phyloP scores from a whole-genome alignment of 2,113 vertebrate species.

The Hylia prasina region DNA sequence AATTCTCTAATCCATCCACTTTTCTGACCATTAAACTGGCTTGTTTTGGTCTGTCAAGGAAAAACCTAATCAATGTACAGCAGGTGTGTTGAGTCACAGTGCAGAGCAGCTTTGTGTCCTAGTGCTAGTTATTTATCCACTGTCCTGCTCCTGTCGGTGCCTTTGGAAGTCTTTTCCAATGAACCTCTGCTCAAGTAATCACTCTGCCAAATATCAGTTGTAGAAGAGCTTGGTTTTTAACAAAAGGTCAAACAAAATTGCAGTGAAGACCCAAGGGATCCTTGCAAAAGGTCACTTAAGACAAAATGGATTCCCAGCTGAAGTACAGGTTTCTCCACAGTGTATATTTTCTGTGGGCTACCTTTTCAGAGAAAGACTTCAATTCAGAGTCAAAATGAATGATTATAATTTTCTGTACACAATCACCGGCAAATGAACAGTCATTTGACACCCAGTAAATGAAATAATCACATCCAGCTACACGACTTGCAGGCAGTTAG shows the following conservation, averaged over 20 bases:
- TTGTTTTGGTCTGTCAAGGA: background rate
- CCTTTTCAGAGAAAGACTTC: background rate
- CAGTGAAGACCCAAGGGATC: constrained; percentile 2
- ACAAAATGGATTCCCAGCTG: constrained; percentile 19
- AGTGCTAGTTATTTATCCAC: background rate
- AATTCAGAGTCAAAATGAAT: background rate
- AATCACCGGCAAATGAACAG: background rate
- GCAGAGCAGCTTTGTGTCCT: background rate
- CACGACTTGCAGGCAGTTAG: background rate
- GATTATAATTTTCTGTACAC: background rate
- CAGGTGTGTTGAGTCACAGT: background rate
- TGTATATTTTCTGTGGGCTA: background rate
- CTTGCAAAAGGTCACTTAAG: constrained; percentile 43
- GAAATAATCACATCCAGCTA: background rate
- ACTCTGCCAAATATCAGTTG: constrained; percentile 41
- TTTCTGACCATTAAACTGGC: background rate
- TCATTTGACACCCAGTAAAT: background rate
- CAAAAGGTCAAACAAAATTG: constrained; percentile 60
- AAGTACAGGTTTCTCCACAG: background rate
- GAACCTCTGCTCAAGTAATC: constrained; percentile 13
- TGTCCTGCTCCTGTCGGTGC: background rate
- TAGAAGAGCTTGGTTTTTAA: constrained; percentile 25
- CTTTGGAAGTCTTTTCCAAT: background rate
- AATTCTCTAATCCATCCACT: background rate
- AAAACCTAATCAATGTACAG: background rate